phyloP scores from a whole-genome alignment of 2,113 vertebrate species.

The Hiodon tergisus region DNA sequence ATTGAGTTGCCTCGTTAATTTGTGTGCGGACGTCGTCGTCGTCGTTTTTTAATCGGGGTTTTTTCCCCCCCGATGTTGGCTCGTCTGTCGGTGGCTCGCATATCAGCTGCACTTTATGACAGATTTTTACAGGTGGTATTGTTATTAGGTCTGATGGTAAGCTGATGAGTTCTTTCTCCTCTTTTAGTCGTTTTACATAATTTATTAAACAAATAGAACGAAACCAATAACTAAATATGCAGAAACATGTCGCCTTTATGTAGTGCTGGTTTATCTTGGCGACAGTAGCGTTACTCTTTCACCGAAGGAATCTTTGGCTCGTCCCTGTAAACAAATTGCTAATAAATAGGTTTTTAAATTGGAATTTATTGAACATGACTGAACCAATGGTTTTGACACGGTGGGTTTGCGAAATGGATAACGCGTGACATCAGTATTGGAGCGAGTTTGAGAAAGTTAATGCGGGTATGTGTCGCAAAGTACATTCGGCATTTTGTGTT shows the following conservation, averaged over 20 bases:
- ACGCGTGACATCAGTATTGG: background rate
- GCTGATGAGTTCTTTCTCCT: background rate
- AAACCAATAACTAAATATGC: slow-evolving; percentile 10
- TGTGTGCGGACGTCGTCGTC: too few species aligned
- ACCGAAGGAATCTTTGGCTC: background rate
- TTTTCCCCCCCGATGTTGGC: too few species aligned
- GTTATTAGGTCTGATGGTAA: background rate
- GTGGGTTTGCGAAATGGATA: too few species aligned
- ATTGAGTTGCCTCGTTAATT: too few species aligned
- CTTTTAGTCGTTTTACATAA: background rate
- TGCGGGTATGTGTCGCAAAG: background rate
- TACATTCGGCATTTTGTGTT: background rate
- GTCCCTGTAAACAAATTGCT: background rate
- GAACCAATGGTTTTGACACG: too few species aligned
- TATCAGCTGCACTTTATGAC: too few species aligned
- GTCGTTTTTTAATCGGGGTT: background rate
- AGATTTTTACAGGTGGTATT: too few species aligned
- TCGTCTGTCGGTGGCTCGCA: too few species aligned
- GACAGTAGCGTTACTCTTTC: background rate
- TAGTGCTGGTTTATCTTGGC: background rate
- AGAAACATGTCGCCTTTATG: background rate
- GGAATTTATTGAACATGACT: too few species aligned
- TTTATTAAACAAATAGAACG: background rate
- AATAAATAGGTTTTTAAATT: background rate
- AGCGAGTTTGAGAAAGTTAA: background rate